Evolutionary conservation across 2,888 invertebrate species (phyloP).

Genomic region (Sesamia inferens): DNA sequence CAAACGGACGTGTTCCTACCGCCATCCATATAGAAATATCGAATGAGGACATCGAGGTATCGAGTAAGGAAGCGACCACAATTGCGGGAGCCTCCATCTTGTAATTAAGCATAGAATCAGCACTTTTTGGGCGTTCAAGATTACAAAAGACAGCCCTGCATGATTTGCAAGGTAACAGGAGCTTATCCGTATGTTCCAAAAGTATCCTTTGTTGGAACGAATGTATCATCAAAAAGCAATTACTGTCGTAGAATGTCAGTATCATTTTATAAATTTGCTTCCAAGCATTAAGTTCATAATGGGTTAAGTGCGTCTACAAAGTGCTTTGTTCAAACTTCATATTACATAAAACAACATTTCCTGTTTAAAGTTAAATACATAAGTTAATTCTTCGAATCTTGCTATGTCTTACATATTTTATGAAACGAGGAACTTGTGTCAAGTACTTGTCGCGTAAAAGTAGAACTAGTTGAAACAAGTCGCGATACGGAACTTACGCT

Average conservation of each 20-base stretch:
- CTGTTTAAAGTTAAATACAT: constrained; percentile 41
- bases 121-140: not conserved
- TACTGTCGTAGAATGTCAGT: not conserved
- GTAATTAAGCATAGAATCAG: not conserved
- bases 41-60: not conserved
- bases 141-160: not conserved
- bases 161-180: not conserved
- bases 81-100: not conserved
- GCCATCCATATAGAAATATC: not conserved
- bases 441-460: constrained; percentile 47
- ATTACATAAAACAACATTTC: constrained; percentile 30
- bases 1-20: not conserved
- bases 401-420: constrained; percentile 20
- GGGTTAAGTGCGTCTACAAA: constrained; percentile 16
- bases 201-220: not conserved
- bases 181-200: not conserved
- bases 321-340: constrained; percentile 38
- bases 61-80: not conserved
- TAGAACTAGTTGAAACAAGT: constrained; percentile 49
- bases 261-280: constrained; percentile 13
- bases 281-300: constrained; percentile 2
- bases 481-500: not conserved
- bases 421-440: constrained; percentile 34
- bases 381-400: constrained; percentile 30
- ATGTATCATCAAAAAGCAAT: not conserved